Evolutionary conservation across 2,888 invertebrate genomes (phyloP).

Genomic region (Epinotia bilunana): DNA sequence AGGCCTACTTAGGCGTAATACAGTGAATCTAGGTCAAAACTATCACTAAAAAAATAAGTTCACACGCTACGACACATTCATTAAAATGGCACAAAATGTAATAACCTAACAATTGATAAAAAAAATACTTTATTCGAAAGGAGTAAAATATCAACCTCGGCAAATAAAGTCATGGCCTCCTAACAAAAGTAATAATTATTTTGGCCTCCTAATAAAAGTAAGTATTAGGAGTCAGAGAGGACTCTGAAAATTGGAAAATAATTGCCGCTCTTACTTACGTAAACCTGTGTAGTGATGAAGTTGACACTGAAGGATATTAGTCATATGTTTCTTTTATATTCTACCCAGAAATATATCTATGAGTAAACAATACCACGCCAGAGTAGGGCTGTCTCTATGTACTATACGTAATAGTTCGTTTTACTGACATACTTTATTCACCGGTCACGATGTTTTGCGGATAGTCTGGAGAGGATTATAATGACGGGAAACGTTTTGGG

Average conservation of each 20-base stretch:
- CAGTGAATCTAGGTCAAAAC: no score
- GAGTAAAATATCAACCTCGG: neutral
- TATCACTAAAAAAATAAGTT: neutral
- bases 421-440: no score
- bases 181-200: neutral
- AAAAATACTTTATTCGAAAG: neutral
- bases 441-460: no score
- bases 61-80: neutral
- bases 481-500: no score
- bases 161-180: neutral
- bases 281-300: conserved; percentile 7
- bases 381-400: neutral
- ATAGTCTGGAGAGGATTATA: no score
- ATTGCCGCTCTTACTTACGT: conserved; percentile 16
- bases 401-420: neutral
- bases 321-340: conserved; percentile 26
- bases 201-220: neutral
- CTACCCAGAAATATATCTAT: conserved; percentile 17
- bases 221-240: neutral
- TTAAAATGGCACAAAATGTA: neutral
- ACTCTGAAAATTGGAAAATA: conserved; percentile 1
- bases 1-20: no score
- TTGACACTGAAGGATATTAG: conserved; percentile 16
- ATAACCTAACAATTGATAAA: neutral
- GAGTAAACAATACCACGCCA: conserved; percentile 23